Percentiles rank a stretch among this genome's conserved stretches.
Conservation (phyloP, 1,140 invertebrate species). For the Neomicropteryx cornuta region DNA sequence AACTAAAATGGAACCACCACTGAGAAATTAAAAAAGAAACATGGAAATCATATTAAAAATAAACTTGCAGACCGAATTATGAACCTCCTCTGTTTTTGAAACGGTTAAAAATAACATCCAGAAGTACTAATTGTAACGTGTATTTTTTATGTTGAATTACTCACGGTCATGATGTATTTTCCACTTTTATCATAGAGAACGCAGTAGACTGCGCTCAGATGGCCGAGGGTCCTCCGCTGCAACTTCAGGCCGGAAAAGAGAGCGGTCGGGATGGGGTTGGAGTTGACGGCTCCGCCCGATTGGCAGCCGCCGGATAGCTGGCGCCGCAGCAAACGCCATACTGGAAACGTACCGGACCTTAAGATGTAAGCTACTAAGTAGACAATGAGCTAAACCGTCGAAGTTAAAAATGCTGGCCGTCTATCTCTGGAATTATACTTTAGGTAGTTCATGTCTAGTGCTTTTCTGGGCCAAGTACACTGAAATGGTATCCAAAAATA, state of each 20-base stretch:
- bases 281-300: slow-evolving; percentile 33
- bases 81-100: too few relatives aligned
- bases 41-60: too few relatives aligned
- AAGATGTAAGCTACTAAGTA: slow-evolving; percentile 35
- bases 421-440: neutral
- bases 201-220: slow-evolving; percentile 94
- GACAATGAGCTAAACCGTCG: neutral
- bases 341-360: slow-evolving; percentile 54
- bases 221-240: slow-evolving; percentile 79
- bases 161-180: slow-evolving; percentile 81
- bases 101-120: too few relatives aligned
- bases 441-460: too few relatives aligned
- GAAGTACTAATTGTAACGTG: slow-evolving; percentile 6
- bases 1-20: too few relatives aligned
- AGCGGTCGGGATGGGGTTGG: slow-evolving; percentile 47
- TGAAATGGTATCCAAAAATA: too few relatives aligned
- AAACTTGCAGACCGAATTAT: too few relatives aligned
- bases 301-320: slow-evolving; percentile 41
- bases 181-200: slow-evolving; percentile 90
- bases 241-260: slow-evolving; percentile 64
- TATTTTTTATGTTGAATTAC: slow-evolving; percentile 16
- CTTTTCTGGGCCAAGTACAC: too few relatives aligned
- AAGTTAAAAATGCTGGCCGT: neutral
- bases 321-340: slow-evolving; percentile 53
- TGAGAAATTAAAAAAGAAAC: too few relatives aligned